Percentiles rank a stretch among this genome's conserved stretches.
phyloP scores from a whole-genome alignment of 2,797 vertebrate species.

The Enteromius unitaeniatus region DNA sequence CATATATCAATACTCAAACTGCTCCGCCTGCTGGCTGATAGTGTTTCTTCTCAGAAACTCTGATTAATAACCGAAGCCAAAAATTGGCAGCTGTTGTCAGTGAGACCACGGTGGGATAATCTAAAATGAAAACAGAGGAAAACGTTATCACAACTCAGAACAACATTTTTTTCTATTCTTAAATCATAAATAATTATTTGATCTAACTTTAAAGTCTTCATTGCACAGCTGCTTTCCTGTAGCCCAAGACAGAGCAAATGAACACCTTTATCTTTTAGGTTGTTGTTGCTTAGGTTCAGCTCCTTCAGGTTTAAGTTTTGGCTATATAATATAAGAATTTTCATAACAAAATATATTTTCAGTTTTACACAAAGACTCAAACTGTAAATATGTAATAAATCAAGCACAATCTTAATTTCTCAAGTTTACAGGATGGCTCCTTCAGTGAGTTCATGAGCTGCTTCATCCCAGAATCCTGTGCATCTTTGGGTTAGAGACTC shows the following conservation, averaged over 20 bases:
- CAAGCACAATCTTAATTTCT: slow-evolving; percentile 41
- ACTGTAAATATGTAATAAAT: neutral
- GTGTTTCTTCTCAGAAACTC: slow-evolving; percentile 40
- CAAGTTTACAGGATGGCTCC: slow-evolving; percentile 45
- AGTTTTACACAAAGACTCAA: neutral
- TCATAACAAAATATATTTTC: neutral
- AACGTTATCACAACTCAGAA: neutral
- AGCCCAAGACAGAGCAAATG: slow-evolving; percentile 2
- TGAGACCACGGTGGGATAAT: slow-evolving; percentile 43
- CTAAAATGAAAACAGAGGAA: slow-evolving; percentile 5
- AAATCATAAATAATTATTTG: neutral
- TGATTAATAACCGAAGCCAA: slow-evolving; percentile 34
- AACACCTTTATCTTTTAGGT: slow-evolving; percentile 34
- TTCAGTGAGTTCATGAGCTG: slow-evolving; percentile 29
- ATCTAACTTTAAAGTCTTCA: slow-evolving; percentile 48
- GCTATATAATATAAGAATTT: neutral
- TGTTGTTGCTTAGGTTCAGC: slow-evolving; percentile 41
- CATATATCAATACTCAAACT: no score
- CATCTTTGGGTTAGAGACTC: slow-evolving; percentile 24
- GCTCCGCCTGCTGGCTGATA: slow-evolving; percentile 11
- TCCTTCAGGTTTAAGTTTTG: slow-evolving; percentile 29
- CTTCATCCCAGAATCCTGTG: slow-evolving; percentile 48
- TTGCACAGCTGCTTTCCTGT: neutral
- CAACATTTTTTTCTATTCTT: neutral
- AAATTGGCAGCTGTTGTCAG: slow-evolving; percentile 32